These are phyloP conservation scores for Tylochromis polylepis DNA, from an alignment of 2,113 vertebrate genomes.

Conservation along the genomic window DNA sequence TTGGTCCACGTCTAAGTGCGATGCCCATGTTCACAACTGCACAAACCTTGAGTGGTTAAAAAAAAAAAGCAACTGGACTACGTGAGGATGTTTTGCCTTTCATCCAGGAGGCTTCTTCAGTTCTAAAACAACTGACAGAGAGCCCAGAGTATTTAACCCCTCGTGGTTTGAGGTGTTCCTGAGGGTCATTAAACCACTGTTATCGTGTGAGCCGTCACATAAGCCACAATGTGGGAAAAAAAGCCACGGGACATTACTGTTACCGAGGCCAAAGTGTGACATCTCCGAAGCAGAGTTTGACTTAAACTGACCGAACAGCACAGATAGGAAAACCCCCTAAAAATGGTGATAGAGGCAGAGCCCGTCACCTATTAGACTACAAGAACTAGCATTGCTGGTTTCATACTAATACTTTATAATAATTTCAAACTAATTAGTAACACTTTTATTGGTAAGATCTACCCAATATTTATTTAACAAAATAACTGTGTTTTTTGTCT, in stretches of 20 bases:
- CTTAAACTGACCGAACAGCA: neutral
- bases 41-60: neutral
- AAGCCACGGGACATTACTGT: neutral
- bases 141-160: neutral
- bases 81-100: neutral
- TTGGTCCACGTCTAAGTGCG: neutral
- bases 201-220: neutral
- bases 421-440: neutral
- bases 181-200: neutral
- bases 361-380: neutral
- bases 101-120: neutral
- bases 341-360: rapidly evolving
- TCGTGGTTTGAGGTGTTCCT: neutral
- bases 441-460: neutral
- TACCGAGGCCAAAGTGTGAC: neutral
- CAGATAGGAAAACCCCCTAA: neutral
- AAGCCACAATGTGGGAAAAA: neutral
- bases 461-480: neutral
- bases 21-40: neutral
- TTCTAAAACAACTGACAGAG: neutral
- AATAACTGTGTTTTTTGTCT: neutral
- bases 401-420: neutral
- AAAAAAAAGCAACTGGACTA: neutral
- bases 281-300: neutral
- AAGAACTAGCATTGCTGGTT: neutral